Evolutionary conservation across 2,888 invertebrate species (phyloP), one percentile per base, ranked within the genome.

Genomic region (Sclerodermus sp.): DNA sequence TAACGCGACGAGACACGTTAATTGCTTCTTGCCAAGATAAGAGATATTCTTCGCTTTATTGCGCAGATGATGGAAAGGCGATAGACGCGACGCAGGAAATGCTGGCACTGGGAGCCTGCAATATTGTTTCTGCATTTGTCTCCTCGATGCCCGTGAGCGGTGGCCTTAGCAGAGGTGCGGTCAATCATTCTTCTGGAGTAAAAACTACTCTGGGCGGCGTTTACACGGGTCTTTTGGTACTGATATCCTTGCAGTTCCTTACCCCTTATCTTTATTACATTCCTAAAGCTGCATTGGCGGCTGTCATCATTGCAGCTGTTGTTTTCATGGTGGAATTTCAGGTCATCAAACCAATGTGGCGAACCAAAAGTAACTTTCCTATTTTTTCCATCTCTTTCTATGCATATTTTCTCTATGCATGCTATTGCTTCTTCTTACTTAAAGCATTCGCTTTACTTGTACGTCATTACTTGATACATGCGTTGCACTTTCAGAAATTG

Each of bases 11-110:
- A n/a, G n/a, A n/a, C n/a, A n/a, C n/a, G n/a, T n/a, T n/a, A n/a
- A n/a, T n/a, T n/a, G n/a, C n/a, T n/a, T n/a, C n/a, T n/a, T n/a
- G n/a, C n/a, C n/a, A n/a, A n/a, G n/a, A n/a, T n/a, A n/a, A n/a
- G n/a, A n/a, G n/a, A n/a, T n/a, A n/a, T n/a, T n/a, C 47, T 44
- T 53, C 37, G n/a, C n/a, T n/a, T n/a, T n/a, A n/a, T n/a, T 68
- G 68, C 77, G 23, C 64, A 84, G 84, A 83, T 46, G 82, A 84
- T 46, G 84, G 84, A 1, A 82, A 81, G 60, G 78, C 81, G 5
- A 82, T 88, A 42, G 86, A 87, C 67, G 85, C 88, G 1, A 87
- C 86, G 9, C 88, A 89, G 71, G 88, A 89, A 73, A 84, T 89
- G 81, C 68, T 88, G 47, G 87, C 88, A 1, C 74, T 88, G 41